These are phyloP conservation scores for Nebria salina DNA, from an alignment of 2,888 invertebrate genomes.

Conservation along the genomic window DNA sequence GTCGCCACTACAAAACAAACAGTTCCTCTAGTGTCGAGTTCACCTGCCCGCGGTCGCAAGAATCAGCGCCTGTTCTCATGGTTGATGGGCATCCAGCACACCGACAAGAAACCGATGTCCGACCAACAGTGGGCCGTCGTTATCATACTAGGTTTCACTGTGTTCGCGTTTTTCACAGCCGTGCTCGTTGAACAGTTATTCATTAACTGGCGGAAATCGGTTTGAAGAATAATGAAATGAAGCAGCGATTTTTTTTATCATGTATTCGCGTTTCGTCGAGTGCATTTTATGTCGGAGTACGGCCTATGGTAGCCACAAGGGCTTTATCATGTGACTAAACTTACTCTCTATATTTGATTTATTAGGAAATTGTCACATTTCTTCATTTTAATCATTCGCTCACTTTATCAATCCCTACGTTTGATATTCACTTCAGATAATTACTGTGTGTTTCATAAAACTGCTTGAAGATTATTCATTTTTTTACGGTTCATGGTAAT, in stretches of 20 bases:
- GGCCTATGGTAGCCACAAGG: conserved; percentile 8
- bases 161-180: conserved; percentile 71
- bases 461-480: background rate
- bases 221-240: conserved; percentile 43
- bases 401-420: conserved; percentile 35
- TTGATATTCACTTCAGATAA: conserved; percentile 14
- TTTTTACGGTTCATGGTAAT: background rate
- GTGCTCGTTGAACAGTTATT: conserved; percentile 68
- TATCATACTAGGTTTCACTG: conserved; percentile 69
- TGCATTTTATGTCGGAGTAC: conserved; percentile 38
- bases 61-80: conserved; percentile 37
- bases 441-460: background rate
- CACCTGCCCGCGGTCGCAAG: conserved; percentile 51
- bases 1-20: conserved; percentile 59
- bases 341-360: background rate
- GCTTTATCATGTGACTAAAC: background rate
- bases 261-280: conserved; percentile 14
- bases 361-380: background rate
- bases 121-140: conserved; percentile 70
- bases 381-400: conserved; percentile 23
- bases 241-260: conserved; percentile 5
- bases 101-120: conserved; percentile 61
- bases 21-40: conserved; percentile 50
- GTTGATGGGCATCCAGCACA: conserved; percentile 13
- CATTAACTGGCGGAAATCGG: conserved; percentile 53